phyloP scores from a whole-genome alignment of 64 coral and sea anemone species.

The Montipora capricornis region DNA sequence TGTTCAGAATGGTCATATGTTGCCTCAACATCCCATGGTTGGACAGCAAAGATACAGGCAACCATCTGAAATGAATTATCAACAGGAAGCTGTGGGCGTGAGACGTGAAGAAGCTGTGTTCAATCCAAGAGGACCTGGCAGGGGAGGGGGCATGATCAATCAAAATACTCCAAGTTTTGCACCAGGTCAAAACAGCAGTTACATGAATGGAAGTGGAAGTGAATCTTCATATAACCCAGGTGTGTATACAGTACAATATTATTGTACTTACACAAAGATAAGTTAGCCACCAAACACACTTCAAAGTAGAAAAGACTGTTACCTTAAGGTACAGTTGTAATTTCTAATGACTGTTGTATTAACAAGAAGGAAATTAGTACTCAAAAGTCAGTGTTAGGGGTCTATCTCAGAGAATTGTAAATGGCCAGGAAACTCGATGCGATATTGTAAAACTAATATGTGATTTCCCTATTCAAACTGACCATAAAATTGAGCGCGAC shows the following conservation, averaged over 20 bases:
- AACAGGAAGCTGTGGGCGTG: background rate
- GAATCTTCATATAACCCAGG: background rate
- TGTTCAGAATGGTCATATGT: background rate
- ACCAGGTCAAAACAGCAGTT: background rate
- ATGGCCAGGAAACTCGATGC: too few species aligned
- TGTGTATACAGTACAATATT: background rate
- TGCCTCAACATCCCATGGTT: background rate
- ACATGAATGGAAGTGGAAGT: constrained; percentile 10
- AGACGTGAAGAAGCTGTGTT: constrained; percentile 16
- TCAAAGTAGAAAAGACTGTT: too few species aligned
- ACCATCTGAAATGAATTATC: background rate
- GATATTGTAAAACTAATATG: too few species aligned
- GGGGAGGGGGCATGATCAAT: background rate
- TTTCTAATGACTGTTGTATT: too few species aligned
- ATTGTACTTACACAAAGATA: too few species aligned
- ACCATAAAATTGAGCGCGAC: too few species aligned
- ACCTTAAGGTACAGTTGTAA: too few species aligned
- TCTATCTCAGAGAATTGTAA: too few species aligned
- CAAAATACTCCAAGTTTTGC: background rate
- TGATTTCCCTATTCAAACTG: too few species aligned
- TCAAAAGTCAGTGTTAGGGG: too few species aligned
- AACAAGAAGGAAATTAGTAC: too few species aligned
- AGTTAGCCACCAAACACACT: too few species aligned
- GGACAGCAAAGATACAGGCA: background rate
- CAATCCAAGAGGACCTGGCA: constrained; percentile 34